phyloP scores from a whole-genome alignment of 2,113 vertebrate species.

The Pseudopipra pipra region DNA sequence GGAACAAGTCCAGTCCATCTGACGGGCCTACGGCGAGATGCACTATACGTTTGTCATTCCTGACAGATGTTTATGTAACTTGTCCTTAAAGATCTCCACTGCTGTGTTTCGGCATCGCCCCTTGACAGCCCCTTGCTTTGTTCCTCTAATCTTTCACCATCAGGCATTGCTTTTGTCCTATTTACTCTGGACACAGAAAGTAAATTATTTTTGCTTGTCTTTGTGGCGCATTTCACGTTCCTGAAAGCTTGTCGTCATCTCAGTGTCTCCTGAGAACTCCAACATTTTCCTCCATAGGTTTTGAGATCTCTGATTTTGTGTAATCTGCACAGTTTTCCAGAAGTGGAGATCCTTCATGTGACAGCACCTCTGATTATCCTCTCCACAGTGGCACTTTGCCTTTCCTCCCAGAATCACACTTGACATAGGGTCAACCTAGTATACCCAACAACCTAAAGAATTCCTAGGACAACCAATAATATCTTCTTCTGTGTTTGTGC shows the following conservation, averaged over 20 bases:
- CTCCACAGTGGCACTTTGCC: neutral
- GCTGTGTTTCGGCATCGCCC: neutral
- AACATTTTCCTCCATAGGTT: accelerated
- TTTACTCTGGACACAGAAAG: neutral
- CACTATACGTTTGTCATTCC: conserved; percentile 26
- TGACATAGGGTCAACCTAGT: neutral
- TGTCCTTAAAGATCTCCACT: conserved; percentile 15
- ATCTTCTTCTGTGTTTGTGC: neutral
- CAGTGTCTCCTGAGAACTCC: neutral
- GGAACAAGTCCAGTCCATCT: conserved; percentile 9
- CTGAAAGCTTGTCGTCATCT: accelerated
- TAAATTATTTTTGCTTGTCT: neutral
- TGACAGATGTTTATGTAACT: conserved; percentile 49
- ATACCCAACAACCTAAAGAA: neutral
- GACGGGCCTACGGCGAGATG: neutral
- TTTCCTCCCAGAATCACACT: neutral
- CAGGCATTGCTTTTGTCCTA: neutral
- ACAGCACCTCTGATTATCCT: neutral
- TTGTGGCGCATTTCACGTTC: neutral
- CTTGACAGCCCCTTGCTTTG: neutral
- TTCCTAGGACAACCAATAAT: neutral
- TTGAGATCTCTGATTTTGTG: neutral
- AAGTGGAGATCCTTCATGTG: neutral
- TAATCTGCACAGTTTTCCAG: neutral
- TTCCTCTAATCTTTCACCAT: neutral